Conservation (phyloP, 1,140 invertebrate species). For the Atta colombica region DNA sequence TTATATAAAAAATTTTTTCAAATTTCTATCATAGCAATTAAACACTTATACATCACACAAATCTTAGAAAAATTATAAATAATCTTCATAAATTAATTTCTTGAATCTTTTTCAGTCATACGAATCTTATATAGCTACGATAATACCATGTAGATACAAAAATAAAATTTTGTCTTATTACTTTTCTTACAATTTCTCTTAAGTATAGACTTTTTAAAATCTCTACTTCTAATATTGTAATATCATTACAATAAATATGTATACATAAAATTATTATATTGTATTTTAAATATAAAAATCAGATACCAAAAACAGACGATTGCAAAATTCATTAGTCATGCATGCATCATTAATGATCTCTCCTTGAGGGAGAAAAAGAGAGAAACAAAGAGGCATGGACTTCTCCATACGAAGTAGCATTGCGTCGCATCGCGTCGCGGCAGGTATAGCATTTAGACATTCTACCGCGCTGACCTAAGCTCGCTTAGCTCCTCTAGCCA, state of each 20-base stretch:
- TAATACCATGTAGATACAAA: not conserved
- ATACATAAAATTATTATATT: not conserved
- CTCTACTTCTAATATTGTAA: not conserved
- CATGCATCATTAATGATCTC: not conserved
- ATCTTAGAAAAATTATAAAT: not conserved
- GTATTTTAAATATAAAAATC: not conserved
- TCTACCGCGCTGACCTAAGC: slow-evolving; percentile 82
- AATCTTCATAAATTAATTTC: not conserved
- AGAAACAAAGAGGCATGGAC: not conserved
- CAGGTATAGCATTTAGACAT: slow-evolving; percentile 81
- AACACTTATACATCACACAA: not conserved
- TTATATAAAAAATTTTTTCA: not conserved
- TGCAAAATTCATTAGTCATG: not conserved
- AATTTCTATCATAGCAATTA: not conserved
- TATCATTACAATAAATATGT: not conserved
- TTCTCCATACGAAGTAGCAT: slow-evolving; percentile 10
- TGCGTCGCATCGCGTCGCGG: slow-evolving; percentile 10
- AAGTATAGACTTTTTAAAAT: not conserved
- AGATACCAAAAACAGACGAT: not conserved
- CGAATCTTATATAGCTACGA: not conserved
- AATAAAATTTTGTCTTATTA: not conserved
- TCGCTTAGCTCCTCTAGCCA: slow-evolving; percentile 83
- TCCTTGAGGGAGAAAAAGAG: not conserved
- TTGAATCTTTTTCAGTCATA: not conserved
- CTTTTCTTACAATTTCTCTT: not conserved